phyloP scores from a whole-genome alignment of 2,113 vertebrate species.

The Trachemys scripta region DNA sequence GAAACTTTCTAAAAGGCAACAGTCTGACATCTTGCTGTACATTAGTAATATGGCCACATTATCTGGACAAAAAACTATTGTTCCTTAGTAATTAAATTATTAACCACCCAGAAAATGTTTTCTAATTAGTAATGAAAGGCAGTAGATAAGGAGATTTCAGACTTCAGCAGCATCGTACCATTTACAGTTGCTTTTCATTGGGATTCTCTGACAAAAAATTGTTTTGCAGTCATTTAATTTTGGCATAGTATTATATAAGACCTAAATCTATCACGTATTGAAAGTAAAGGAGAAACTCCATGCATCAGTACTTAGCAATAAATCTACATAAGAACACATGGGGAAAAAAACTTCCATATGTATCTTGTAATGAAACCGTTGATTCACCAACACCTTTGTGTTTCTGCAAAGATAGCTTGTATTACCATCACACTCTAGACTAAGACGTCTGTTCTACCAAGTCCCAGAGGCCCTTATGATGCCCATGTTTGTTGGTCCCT shows the following conservation, averaged over 20 bases:
- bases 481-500: not conserved
- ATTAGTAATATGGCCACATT: constrained; percentile 14
- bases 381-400: not conserved
- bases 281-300: fast-evolving
- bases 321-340: not conserved
- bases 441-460: not conserved
- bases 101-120: not conserved
- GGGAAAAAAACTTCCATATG: not conserved
- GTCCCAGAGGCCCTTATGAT: not conserved
- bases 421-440: not conserved
- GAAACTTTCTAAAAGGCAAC: constrained; percentile 50
- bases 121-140: not conserved
- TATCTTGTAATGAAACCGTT: not conserved
- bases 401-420: not conserved
- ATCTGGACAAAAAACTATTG: constrained; percentile 31
- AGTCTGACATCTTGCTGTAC: constrained; percentile 14
- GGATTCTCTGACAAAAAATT: not conserved
- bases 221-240: not conserved
- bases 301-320: not conserved
- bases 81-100: constrained; percentile 41
- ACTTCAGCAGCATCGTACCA: not conserved
- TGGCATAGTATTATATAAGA: not conserved
- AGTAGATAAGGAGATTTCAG: not conserved
- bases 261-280: not conserved
- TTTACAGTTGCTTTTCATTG: not conserved